Percentiles rank a stretch among this genome's conserved stretches.
These are phyloP conservation scores for Megathymus violae DNA, from an alignment of 1,140 invertebrate species.

Conservation along the genomic window DNA sequence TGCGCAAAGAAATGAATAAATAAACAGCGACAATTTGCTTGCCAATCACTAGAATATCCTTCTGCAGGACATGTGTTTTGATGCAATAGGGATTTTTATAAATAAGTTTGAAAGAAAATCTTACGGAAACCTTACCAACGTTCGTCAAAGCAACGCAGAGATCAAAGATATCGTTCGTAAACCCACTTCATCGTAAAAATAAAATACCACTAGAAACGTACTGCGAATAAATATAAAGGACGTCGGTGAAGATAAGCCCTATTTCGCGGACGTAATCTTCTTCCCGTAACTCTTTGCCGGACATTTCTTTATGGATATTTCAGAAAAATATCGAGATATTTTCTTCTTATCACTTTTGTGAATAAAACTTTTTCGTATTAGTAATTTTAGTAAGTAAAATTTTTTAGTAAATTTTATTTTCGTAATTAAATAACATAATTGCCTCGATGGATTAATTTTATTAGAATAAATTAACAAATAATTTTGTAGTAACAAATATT, in stretches of 20 bases:
- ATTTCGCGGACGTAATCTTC: slow-evolving; percentile 51
- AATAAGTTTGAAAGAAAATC: neutral
- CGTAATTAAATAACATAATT: too few species aligned
- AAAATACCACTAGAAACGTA: slow-evolving; percentile 79
- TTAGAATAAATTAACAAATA: too few species aligned
- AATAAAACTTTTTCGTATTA: too few species aligned
- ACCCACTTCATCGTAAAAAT: slow-evolving; percentile 61
- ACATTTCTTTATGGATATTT: slow-evolving; percentile 59
- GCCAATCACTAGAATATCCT: too few species aligned
- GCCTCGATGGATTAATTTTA: too few species aligned
- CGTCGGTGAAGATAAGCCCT: slow-evolving; percentile 64
- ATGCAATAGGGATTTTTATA: too few species aligned
- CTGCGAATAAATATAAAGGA: slow-evolving; percentile 68
- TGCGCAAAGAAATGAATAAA: too few species aligned
- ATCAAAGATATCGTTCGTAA: slow-evolving; percentile 62
- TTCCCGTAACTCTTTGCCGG: slow-evolving; percentile 63
- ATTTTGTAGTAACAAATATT: too few species aligned
- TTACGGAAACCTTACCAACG: slow-evolving; percentile 20
- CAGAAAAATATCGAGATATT: slow-evolving; percentile 35
- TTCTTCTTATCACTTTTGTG: slow-evolving; percentile 7
- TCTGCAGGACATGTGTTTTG: too few species aligned
- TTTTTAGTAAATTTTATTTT: too few species aligned
- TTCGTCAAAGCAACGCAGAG: slow-evolving; percentile 43
- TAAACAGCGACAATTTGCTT: too few species aligned
- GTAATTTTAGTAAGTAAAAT: too few species aligned